Base-by-base conservation (phyloP, 2,888 invertebrate species). In the Dolomedes plantarius region DNA sequence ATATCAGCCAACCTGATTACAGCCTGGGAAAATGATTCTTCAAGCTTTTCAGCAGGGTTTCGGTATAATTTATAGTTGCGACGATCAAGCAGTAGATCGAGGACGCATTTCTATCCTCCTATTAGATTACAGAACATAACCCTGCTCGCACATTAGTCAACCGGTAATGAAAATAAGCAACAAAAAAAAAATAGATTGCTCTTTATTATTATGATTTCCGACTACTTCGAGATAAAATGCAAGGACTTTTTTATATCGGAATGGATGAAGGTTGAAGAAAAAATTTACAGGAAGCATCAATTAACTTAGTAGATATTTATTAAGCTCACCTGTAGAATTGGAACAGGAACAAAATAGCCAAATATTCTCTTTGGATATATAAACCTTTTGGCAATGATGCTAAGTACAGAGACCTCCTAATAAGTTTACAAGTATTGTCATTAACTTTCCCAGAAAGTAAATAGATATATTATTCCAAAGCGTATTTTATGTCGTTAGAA, bases 1-100 rank as follows among this genome's bases (percentile, higher is more conserved):
- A 56, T 56, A 56, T 56, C 56, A 56, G 23, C 56, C 56, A 56
- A 5, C 56, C 5, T 56, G 56, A 56, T 56, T 56, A 19, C 23
- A 56, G 56, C 19, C 23, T 23, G 19, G 56, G 56, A 56, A 46
- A 46, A 46, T 41, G 41, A 46, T 46, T 46, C 41, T 46, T 13
- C 9, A 16, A 46, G 16, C 41, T 46, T 46, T 46, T 46, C 41
- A 46, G 16, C 9, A 16, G 41, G 16, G 16, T 46, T 46, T 46
- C 41, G 6, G 41, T 13, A 46, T 46, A 46, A 46, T 46, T 46
- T 46, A 46, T 46, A 16, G 41, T 46, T 46, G 16, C 13, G 16
- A 46, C 41, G 41, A 13, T 46, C 41, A 9, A 41, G 16, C 16
- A 16, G 41, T 46, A 46, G 41, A 46, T 46, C 41, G 16, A 46